phyloP scores from a whole-genome alignment of 2,888 invertebrate genomes.

The Gandaritis pyraliata region DNA sequence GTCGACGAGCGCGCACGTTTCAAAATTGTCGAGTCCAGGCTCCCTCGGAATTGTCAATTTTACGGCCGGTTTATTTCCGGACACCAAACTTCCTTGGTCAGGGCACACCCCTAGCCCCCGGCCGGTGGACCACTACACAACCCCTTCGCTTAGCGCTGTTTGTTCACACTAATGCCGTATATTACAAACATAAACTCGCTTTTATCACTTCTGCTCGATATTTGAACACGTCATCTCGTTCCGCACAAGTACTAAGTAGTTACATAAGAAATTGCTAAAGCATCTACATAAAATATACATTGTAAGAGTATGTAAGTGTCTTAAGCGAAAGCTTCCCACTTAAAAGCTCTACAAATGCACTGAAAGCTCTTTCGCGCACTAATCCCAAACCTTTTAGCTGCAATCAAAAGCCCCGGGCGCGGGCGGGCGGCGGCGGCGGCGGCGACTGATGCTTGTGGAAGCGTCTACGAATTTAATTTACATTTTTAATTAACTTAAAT shows the following conservation, averaged over 20 bases:
- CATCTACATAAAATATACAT: conserved; percentile 81
- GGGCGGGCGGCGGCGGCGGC: conserved; percentile 35
- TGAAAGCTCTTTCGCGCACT: conserved; percentile 85
- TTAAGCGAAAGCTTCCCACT: conserved; percentile 85
- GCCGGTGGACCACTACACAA: conserved; percentile 52
- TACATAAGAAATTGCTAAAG: conserved; percentile 46
- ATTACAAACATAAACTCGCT: conserved; percentile 2
- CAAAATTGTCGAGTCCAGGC: conserved; percentile 73
- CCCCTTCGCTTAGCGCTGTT: conserved; percentile 63
- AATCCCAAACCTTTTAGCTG: conserved; percentile 85
- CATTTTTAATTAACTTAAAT: conserved; percentile 85
- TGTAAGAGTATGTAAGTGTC: conserved; percentile 78
- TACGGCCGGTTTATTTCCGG: conserved; percentile 88
- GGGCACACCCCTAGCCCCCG: conserved; percentile 56
- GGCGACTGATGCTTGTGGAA: conserved; percentile 81
- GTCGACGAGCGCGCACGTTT: conserved; percentile 51
- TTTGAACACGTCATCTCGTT: conserved; percentile 21
- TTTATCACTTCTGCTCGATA: conserved; percentile 13
- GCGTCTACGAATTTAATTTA: conserved; percentile 84
- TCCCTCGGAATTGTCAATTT: conserved; percentile 87
- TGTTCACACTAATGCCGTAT: conserved; percentile 48
- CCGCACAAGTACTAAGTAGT: conserved; percentile 16
- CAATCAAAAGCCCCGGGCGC: conserved; percentile 81
- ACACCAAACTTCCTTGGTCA: conserved; percentile 82
- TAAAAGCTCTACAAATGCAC: conserved; percentile 85